Percentiles rank a stretch among this genome's conserved stretches.
These are phyloP conservation scores for Paralvinella palmiformis DNA, from an alignment of 1,140 invertebrate genomes.

Conservation along the genomic window DNA sequence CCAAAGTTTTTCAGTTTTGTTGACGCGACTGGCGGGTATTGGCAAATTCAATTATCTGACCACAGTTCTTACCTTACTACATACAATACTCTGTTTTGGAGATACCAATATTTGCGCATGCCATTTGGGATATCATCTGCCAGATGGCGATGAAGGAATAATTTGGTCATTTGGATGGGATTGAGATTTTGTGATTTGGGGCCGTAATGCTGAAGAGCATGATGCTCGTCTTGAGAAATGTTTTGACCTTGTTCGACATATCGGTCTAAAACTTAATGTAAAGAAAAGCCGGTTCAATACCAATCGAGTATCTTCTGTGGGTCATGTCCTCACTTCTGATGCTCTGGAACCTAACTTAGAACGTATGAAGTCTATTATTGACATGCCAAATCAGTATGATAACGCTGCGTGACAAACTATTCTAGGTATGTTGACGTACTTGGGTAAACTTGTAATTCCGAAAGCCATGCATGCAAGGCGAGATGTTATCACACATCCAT, in stretches of 20 bases:
- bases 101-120: not conserved
- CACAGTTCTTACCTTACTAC: constrained; percentile 3
- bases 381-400: constrained; percentile 14
- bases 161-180: constrained; percentile 2
- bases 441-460: constrained; percentile 18
- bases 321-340: constrained; percentile 19
- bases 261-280: constrained; percentile 43
- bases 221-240: constrained; percentile 21
- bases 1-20: constrained; percentile 26
- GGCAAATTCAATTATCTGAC: not conserved
- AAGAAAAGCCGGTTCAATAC: constrained; percentile 36
- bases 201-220: not conserved
- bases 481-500: too few species aligned
- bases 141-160: constrained; percentile 3
- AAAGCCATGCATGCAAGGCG: not conserved
- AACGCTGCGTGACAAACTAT: constrained; percentile 19
- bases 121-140: constrained; percentile 3
- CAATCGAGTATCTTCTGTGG: constrained; percentile 29
- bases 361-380: constrained; percentile 38
- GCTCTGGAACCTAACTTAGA: constrained; percentile 41
- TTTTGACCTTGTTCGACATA: constrained; percentile 31
- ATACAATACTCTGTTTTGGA: constrained; percentile 8
- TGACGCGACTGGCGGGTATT: constrained; percentile 11
- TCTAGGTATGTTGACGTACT: constrained; percentile 23
- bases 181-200: constrained; percentile 1